Base-by-base conservation (phyloP, 2,797 vertebrate genomes). In the Cacajao melanocephalus region DNA sequence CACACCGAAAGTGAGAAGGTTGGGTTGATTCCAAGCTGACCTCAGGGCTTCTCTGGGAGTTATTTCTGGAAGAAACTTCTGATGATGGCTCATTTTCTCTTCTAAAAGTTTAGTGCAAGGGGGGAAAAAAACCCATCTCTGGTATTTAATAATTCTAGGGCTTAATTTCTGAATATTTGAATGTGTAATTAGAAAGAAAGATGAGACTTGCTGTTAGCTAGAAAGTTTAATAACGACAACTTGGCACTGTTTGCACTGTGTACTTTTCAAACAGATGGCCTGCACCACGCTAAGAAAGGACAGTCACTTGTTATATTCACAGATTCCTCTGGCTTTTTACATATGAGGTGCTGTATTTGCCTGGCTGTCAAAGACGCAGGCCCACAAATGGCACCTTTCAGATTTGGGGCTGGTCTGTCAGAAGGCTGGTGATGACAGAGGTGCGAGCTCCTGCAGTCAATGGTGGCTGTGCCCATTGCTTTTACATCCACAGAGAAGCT, bases 21-120 rank as follows among this genome's bases (percentile, higher is more conserved):
- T 89, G 96, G 94, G 30, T 44, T 85, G 83, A 87, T 85, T 97
- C 95, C 97, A 96, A 73, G 81, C 36, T 94, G 91, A 98, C 97
- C 95, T 97, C 93, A 96, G 87, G 90, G 84, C n/a, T 97, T 95
- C 93, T 86, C 72, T 86, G 55, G 46, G 96, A 97, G 64, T 95
- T 96, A 94, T 94, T 96, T 96, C 89, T 91, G 30, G 81, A 87
- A 95, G 72, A 92, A 97, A 96, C 30, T 96, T 97, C 33, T 90
- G 55, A 82, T 64, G 17, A 81, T 39, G 52, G 61, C n/a, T 96
- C 33, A 33, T 72, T 70, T 88, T 82, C 36, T 93, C 24, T 92
- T 82, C 36, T 44, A 55, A 83, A 87, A 95, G 58, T 93, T 94
- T 58, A 85, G 15, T 41, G 1, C 13, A 41, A 17, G 19, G 8